Evolutionary conservation across 2,113 vertebrate genomes (phyloP).

Genomic region (Sebastes schlegelii): DNA sequence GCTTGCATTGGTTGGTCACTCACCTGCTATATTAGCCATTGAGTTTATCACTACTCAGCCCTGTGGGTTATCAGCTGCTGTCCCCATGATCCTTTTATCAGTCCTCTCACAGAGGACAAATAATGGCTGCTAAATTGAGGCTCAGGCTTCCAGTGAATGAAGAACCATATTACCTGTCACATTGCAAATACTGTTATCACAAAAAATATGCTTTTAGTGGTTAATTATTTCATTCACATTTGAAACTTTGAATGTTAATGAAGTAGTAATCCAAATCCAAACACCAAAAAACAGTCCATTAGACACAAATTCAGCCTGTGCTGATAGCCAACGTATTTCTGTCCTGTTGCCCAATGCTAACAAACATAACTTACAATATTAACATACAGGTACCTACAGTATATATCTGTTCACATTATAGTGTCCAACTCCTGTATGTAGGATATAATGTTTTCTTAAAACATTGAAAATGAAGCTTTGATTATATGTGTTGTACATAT

Average conservation of each 20-base stretch:
- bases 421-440: background rate
- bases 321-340: too few relatives aligned
- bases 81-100: slow-evolving; percentile 27
- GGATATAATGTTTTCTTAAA: background rate
- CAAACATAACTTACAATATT: too few relatives aligned
- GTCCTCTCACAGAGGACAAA: slow-evolving; percentile 34
- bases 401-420: background rate
- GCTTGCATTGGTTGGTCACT: background rate
- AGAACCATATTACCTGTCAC: background rate
- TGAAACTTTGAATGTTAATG: background rate
- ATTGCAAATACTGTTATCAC: background rate
- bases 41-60: slow-evolving; percentile 16
- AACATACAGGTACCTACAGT: too few relatives aligned
- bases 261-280: background rate
- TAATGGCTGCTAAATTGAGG: slow-evolving; percentile 29
- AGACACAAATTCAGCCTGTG: background rate
- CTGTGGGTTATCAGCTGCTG: slow-evolving; percentile 26
- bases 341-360: too few relatives aligned
- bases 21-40: background rate
- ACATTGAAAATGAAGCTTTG: background rate
- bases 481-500: background rate
- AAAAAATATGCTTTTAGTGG: background rate
- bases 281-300: background rate
- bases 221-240: slow-evolving; percentile 16
- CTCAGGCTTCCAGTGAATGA: slow-evolving; percentile 16